Base-by-base conservation (phyloP, 2,113 vertebrate species). In the Ophiodon elongatus region DNA sequence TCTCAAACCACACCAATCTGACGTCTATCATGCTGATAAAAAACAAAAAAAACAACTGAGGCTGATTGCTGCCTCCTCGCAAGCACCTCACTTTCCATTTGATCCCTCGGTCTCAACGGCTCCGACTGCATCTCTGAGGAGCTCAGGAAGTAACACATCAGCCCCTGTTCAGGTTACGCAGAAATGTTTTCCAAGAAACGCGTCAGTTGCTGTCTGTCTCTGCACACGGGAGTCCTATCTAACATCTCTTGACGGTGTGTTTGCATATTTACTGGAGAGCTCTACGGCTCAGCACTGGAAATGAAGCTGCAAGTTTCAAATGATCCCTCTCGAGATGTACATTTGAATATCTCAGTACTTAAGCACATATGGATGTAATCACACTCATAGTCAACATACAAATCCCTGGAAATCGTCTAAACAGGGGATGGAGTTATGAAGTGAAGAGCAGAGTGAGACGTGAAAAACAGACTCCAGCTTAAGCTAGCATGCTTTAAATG, bases 1-100 rank as follows among this genome's bases (percentile, higher is more conserved):
- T 68, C 41, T 75, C 43, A 82, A 63, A 74, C 75, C 65, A 64
- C 76, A 60, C 62, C 0, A 64, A 52, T 27, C 4, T 68, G 70
- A 64, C 15, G 11, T 47, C 23, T 52, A 14, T 62, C 59, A 60
- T 35, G 31, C 6, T 43, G 15, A 69, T 43, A 73, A 73, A 73
- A 78, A 79, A 56, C n/a, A n/a, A 50, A 76, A n/a, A n/a, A n/a
- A n/a, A n/a, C n/a, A 76, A 72, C 17, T 43, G 65, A 79, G 39
- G 47, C 45, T 39, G 23, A 37, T 15, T 14, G 27, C 64, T 39
- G 57, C 45, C 59, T 70, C 78, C 23, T 78, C 78, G 45, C n/a
- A 59, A 39, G 8, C 39, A 43, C 27, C 10, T 37, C 15, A 45
- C 3, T 54, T 45, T 68, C 25, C 71, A 41, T 54, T 39, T 31